These are phyloP conservation scores for Strigamia crassipes DNA, from an alignment of 2,888 invertebrate genomes.

Conservation along the genomic window DNA sequence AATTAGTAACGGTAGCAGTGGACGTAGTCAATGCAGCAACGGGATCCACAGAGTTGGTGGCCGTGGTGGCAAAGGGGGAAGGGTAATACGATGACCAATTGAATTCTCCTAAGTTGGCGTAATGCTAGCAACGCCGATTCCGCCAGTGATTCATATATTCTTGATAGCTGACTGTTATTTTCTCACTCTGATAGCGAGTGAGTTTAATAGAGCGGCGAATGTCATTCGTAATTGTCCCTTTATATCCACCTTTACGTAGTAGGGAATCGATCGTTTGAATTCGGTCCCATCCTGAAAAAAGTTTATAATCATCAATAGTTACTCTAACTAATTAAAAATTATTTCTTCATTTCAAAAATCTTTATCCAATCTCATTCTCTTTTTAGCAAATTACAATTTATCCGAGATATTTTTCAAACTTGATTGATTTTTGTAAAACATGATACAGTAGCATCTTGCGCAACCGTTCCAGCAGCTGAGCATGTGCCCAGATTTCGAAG, in stretches of 20 bases:
- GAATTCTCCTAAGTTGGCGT: constrained; percentile 49
- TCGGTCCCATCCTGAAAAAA: constrained; percentile 91
- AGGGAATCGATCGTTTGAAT: constrained; percentile 97
- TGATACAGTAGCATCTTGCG: too few species aligned
- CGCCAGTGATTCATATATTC: constrained; percentile 69
- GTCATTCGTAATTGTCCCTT: constrained; percentile 85
- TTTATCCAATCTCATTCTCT: too few species aligned
- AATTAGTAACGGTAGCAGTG: constrained; percentile 34
- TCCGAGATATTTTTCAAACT: too few species aligned
- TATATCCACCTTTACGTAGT: constrained; percentile 95
- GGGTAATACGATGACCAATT: constrained; percentile 45
- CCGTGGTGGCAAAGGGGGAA: constrained; percentile 35
- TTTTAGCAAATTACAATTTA: too few species aligned
- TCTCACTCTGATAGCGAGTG: constrained; percentile 95
- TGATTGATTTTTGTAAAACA: too few species aligned
- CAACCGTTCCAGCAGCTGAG: too few species aligned
- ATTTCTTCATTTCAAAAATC: too few species aligned
- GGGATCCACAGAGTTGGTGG: constrained; percentile 22
- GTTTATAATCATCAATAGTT: not conserved
- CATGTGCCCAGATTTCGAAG: too few species aligned
- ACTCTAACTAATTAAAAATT: too few species aligned
- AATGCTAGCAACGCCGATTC: constrained; percentile 66
- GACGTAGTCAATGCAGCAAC: constrained; percentile 23
- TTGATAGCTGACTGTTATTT: constrained; percentile 84
- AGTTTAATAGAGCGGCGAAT: constrained; percentile 86